Evolutionary conservation across 2,113 vertebrate genomes (phyloP), one percentile per base, ranked within the genome.

Genomic region (Guaruba guarouba): DNA sequence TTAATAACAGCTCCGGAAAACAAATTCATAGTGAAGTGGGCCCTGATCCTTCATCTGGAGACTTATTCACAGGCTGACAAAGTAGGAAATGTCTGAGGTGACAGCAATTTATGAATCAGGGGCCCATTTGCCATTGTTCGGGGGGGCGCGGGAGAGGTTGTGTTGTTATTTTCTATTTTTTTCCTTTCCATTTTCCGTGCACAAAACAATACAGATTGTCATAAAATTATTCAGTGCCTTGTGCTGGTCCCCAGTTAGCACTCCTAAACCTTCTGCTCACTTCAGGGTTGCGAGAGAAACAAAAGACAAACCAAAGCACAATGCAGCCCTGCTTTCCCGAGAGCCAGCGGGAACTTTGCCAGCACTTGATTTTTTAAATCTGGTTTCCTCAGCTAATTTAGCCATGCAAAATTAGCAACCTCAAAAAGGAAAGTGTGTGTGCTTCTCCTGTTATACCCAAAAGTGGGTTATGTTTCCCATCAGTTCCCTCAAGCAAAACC

Each of bases 161-260:
- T 4, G 6, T 3, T 27, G 28, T 57, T 52, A 15, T 15, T 27
- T 41, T 19, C 12, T 27, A 55, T 28, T 12, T 44, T 81, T 51
- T 61, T 22, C 13, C 22, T 59, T 59, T 35, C 33, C 33, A 68
- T 86, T 96, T 95, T 88, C 68, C 68, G 67, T n/a, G 17, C 54
- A 54, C 17, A 80, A 84, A 95, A 82, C 55, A 95, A 86, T 70
- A 82, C 28, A 82, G 15, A 33, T 71, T 8, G 46, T 80, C 59
- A 92, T 68, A 71, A 93, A 88, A 94, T 76, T 94, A 86, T 91
- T 92, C 74, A 88, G 75, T 52, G 57, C n/a, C 25, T 81, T 61
- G 23, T 57, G 35, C 8, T 74, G 62, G 84, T 88, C 37, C 20
- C 35, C 24, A 88, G 2, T 90, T 64, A 91, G 55, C 48, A 49